Percentiles rank a stretch among this genome's conserved stretches.
Conservation (phyloP, 2,888 invertebrate genomes). For the Imbricaverruca yamaguchii region DNA sequence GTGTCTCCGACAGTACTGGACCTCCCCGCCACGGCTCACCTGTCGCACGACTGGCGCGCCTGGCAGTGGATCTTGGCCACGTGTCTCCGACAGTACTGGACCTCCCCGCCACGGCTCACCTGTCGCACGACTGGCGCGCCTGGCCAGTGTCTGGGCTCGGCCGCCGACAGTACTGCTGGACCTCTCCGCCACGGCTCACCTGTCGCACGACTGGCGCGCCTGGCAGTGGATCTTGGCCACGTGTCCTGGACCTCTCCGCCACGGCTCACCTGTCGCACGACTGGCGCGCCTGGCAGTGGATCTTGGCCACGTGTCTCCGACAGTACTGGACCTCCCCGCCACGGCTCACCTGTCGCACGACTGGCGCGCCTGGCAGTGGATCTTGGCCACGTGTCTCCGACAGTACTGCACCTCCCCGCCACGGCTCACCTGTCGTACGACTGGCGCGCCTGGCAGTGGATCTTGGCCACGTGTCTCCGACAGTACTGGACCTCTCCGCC, state of each 20-base stretch:
- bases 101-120: neutral
- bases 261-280: neutral
- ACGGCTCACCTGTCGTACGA: neutral
- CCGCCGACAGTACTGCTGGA: conserved; percentile 76
- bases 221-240: conserved; percentile 5
- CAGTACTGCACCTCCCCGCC: conserved; percentile 56
- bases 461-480: conserved; percentile 46
- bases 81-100: conserved; percentile 58
- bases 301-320: conserved; percentile 46
- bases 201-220: neutral
- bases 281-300: neutral
- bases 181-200: neutral
- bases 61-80: conserved; percentile 5
- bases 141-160: conserved; percentile 54
- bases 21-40: neutral
- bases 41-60: neutral
- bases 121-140: conserved; percentile 1
- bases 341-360: conserved; percentile 10
- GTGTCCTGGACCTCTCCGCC: conserved; percentile 36
- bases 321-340: conserved; percentile 50
- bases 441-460: neutral
- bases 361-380: neutral
- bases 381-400: conserved; percentile 46
- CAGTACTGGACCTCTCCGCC: conserved; percentile 50
- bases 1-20: conserved; percentile 58